phyloP scores from a whole-genome alignment of 2,113 vertebrate species.

The Otocyon megalotis region DNA sequence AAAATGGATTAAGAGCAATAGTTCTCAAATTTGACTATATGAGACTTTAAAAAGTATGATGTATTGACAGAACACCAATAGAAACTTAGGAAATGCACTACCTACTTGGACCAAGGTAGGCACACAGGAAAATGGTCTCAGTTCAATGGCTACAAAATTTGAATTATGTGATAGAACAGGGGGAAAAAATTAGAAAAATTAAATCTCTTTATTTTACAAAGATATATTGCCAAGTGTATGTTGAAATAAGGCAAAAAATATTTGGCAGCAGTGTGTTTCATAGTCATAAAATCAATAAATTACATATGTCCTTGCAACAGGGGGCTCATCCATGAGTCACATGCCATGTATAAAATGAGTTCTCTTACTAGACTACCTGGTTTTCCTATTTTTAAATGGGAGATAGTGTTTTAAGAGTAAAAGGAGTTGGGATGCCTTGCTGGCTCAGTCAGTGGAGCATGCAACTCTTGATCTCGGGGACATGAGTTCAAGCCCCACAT shows the following conservation, averaged over 20 bases:
- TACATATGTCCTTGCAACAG: not conserved
- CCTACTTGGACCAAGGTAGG: not conserved
- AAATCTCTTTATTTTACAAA: slow-evolving; percentile 48
- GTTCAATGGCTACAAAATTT: not conserved
- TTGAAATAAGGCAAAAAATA: slow-evolving; percentile 46
- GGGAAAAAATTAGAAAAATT: slow-evolving; percentile 40
- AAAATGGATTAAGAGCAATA: slow-evolving; percentile 7
- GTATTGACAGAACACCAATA: not conserved
- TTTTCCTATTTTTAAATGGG: slow-evolving; percentile 55
- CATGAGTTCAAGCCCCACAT: not conserved
- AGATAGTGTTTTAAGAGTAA: slow-evolving; percentile 10
- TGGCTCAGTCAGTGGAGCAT: not conserved
- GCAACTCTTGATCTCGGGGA: not conserved
- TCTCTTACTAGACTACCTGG: not conserved
- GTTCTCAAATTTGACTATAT: not conserved
- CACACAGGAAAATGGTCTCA: slow-evolving; percentile 12
- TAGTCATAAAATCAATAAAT: slow-evolving; percentile 7
- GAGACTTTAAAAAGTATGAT: not conserved
- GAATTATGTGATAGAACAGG: not conserved
- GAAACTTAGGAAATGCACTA: not conserved
- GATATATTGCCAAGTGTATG: not conserved
- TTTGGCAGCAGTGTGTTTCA: not conserved
- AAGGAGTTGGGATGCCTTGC: not conserved
- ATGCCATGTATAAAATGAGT: not conserved
- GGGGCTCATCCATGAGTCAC: not conserved